Evolutionary conservation across 2,113 vertebrate species (phyloP).

Genomic region (Corydoras maculifer): DNA sequence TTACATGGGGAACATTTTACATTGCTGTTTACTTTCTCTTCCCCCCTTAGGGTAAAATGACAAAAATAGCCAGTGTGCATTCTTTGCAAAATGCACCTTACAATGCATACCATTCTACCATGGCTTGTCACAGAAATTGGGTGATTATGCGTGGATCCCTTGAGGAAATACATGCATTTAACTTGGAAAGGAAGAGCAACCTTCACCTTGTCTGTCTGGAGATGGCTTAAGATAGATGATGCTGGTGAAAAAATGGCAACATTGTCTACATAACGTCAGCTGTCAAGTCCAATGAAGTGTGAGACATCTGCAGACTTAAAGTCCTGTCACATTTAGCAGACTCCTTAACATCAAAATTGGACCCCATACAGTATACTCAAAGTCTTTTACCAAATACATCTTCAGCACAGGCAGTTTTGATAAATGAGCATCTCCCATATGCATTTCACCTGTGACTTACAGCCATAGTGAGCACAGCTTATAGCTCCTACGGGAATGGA

Average conservation of each 20-base stretch:
- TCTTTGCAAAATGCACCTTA: not conserved
- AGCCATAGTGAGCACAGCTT: conserved; percentile 50
- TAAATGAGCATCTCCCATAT: conserved; percentile 50
- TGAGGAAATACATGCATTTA: conserved; percentile 19
- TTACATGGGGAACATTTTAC: conserved; percentile 6
- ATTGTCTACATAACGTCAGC: conserved; percentile 42
- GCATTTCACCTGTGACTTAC: conserved; percentile 46
- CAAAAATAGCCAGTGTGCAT: not conserved
- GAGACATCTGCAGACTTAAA: conserved; percentile 19
- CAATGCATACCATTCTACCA: not conserved
- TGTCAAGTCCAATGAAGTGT: conserved; percentile 47
- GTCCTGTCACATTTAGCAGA: conserved; percentile 28
- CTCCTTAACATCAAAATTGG: conserved; percentile 33
- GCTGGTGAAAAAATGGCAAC: conserved; percentile 23
- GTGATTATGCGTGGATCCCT: conserved; percentile 11
- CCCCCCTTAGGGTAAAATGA: not conserved
- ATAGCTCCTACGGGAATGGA: conserved; percentile 52
- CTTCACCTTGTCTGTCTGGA: conserved; percentile 33
- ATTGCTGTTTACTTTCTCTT: not conserved
- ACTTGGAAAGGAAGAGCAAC: conserved; percentile 26
- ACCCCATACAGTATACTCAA: conserved; percentile 15
- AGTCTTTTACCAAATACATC: conserved; percentile 23
- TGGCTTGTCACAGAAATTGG: conserved; percentile 10
- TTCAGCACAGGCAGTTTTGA: conserved; percentile 36
- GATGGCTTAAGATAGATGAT: conserved; percentile 22